These are phyloP conservation scores for Patella depressa DNA, from an alignment of 2,888 invertebrate species.

Conservation along the genomic window DNA sequence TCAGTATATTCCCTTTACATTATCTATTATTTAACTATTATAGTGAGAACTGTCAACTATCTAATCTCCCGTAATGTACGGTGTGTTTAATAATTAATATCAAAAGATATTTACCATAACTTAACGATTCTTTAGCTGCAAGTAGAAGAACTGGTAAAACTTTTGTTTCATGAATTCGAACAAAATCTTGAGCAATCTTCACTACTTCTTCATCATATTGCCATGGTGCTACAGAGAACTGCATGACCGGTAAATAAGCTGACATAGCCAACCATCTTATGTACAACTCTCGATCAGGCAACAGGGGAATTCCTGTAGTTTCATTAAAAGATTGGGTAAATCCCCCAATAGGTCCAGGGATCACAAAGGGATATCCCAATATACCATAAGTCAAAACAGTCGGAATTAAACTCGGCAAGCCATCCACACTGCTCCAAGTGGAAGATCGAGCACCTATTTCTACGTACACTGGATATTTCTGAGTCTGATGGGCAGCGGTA, in stretches of 20 bases:
- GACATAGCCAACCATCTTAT: slow-evolving; percentile 89
- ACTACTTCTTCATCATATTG: slow-evolving; percentile 81
- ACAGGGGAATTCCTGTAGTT: background rate
- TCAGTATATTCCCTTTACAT: no score
- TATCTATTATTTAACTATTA: background rate
- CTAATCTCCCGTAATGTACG: background rate
- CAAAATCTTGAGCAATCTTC: slow-evolving; percentile 44
- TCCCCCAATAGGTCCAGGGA: slow-evolving; percentile 93
- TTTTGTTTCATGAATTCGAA: slow-evolving; percentile 44
- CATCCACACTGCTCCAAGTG: slow-evolving; percentile 85
- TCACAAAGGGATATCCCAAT: slow-evolving; percentile 90
- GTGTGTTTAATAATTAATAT: background rate
- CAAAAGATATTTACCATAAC: slow-evolving; percentile 33
- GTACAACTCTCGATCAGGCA: slow-evolving; percentile 73
- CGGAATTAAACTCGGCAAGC: slow-evolving; percentile 84
- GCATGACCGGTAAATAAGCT: slow-evolving; percentile 91
- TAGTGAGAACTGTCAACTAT: no score
- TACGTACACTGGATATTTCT: slow-evolving; percentile 85
- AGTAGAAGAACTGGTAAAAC: slow-evolving; percentile 46
- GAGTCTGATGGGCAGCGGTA: slow-evolving; percentile 85
- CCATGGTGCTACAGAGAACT: slow-evolving; percentile 90
- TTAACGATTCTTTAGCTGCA: slow-evolving; percentile 53
- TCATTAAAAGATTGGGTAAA: slow-evolving; percentile 73
- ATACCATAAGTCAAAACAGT: slow-evolving; percentile 78
- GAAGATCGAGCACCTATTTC: slow-evolving; percentile 88